Evolutionary conservation across 2,888 invertebrate species (phyloP), one percentile per base, ranked within the genome.

Genomic region (Meandrusa payeni): DNA sequence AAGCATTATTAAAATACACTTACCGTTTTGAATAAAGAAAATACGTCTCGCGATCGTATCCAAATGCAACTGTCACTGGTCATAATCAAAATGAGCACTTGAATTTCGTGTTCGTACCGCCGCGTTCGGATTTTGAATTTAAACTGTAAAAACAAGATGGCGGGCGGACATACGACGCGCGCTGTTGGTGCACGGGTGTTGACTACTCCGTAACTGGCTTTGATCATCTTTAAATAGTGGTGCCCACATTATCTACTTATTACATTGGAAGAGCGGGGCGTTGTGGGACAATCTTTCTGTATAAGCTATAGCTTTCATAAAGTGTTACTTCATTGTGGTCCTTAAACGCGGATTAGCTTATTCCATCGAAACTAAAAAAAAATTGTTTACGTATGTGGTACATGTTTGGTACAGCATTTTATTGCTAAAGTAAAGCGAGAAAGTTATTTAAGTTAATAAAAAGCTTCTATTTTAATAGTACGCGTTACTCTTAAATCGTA

Each of bases 221-320:
- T 90, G 90, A 90, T 90, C 90, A 90, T 86, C 87, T 89, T 90
- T 90, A 90, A 90, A 90, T 90, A 90, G 90, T 77, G 75, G 75
- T 78, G 78, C 80, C 76, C 80, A 82, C 72, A 83, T 87, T 87
- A 89, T 88, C 88, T 89, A 88, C 86, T 88, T 88, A 89, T 82
- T 88, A 74, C 75, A 89, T 89, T 88, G 82, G 83, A 72, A 69
- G 69, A 70, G 70, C 66, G 69, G 69, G 57, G 65, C 63, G 64
- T 67, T 76, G 73, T 75, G 69, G 66, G 68, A 66, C 64, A 70
- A 66, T 66, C 66, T 71, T 60, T 68, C 60, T 66, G 31, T 37
- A 17, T 61, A 61, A 63, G 55, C 61, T 54, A 50, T 55, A 59
- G 38, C 32, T 44, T 6, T 34, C 38, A 45, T 26, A 31, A 23